Base-by-base conservation (phyloP, 92 coral and sea anemone genomes). In the Desmophyllum pertusum region DNA sequence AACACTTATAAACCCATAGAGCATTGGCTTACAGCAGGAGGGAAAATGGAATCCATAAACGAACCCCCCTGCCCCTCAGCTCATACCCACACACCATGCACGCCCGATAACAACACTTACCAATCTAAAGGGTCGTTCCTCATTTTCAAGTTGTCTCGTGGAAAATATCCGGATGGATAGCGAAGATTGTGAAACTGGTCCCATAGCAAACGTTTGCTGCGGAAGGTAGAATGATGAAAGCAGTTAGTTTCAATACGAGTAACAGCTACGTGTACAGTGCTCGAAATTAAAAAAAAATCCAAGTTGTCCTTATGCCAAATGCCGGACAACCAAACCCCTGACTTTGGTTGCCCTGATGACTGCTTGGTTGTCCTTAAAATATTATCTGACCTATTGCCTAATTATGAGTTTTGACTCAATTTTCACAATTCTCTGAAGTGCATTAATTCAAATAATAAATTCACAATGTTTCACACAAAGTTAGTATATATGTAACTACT, bases 101-200 rank as follows among this genome's bases (percentile, higher is more conserved):
- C 23, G 38, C 50, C n/a, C 33, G 4, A 10, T 18, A n/a, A 25
- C 18, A 77, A 23, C 18, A 35, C 96, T 88, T 83, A 96, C 98
- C 98, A 96, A 81, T 96, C 98, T 18, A 96, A 90, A 0, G 98
- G 98, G 62, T 94, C 97, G 55, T 94, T 96, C 72, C 93, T 92
- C 98, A 94, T 96, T 78, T 96, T 96, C 81, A 96, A 85, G 80
- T 96, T 96, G 79, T 96, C 98, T 18, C 98, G 94, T 6, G 98
- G 98, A 70, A 96, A 96, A 81, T 96, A 96, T 25, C 98, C 98
- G 3, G 98, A 95, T 10, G 98, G 98, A 83, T 96, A 96, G 10
- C 98, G 93, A 66, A 96, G 93, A 76, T 96, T 96, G 88, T 96
- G 98, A 78, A 84, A 96, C 83, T 96, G 98, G 57, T 96, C 98